Evolutionary conservation across 1,140 invertebrate species (phyloP).

Genomic region (Pomacea maculata): DNA sequence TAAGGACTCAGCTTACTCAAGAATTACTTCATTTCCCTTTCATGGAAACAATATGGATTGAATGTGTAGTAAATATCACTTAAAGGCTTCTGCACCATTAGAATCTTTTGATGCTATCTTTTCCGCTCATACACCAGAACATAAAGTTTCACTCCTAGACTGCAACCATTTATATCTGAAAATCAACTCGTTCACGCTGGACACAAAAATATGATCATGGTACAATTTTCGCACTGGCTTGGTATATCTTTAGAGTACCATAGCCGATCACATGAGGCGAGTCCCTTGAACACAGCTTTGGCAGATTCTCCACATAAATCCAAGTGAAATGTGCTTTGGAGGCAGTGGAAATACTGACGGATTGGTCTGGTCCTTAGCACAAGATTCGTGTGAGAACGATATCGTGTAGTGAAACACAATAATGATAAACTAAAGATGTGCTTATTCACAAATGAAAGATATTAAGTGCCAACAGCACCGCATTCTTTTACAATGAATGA

Average conservation of each 20-base stretch:
- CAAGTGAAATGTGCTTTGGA: background rate
- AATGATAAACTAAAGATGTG: conserved; percentile 2
- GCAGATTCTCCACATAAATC: conserved; percentile 6
- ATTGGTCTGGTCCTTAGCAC: conserved; percentile 8
- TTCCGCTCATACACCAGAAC: background rate
- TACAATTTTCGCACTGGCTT: conserved; percentile 16
- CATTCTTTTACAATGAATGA: conserved; percentile 5
- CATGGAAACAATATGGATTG: conserved; percentile 3
- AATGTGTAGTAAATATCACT: background rate
- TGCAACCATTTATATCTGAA: background rate
- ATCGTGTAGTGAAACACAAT: background rate
- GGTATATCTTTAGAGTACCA: background rate
- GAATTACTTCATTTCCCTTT: background rate
- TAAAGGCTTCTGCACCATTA: background rate
- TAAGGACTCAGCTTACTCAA: background rate
- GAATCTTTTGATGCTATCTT: background rate
- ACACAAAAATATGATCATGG: conserved; percentile 15
- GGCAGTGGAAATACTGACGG: conserved; percentile 27
- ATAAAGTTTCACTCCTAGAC: background rate
- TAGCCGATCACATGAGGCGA: conserved; percentile 14
- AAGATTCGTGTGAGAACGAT: background rate
- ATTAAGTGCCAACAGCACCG: conserved; percentile 6
- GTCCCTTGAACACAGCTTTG: conserved; percentile 24
- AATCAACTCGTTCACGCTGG: background rate
- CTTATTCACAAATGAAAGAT: conserved; percentile 1